phyloP scores from a whole-genome alignment of 2,888 invertebrate genomes.

The Caenorhabditis sp. region DNA sequence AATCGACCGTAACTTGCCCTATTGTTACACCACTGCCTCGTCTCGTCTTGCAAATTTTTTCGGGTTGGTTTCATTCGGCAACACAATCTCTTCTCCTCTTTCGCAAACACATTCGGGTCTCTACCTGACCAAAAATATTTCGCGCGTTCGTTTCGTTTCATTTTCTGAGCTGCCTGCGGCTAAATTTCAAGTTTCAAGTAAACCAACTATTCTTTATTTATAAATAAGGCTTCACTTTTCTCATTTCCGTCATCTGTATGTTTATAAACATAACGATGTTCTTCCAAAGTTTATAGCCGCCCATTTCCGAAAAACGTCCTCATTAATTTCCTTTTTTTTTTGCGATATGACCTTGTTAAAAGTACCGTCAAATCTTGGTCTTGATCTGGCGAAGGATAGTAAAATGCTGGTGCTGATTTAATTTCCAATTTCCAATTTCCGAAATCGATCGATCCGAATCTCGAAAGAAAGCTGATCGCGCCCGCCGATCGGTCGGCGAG shows the following conservation, averaged over 20 bases:
- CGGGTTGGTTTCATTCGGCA: slow-evolving; percentile 43
- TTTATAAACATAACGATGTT: slow-evolving; percentile 4
- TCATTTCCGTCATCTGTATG: not conserved
- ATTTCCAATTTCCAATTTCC: not conserved
- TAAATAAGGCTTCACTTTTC: not conserved
- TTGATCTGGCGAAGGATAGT: not conserved
- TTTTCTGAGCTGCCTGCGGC: not conserved
- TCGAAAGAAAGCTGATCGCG: slow-evolving; percentile 36
- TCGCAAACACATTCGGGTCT: slow-evolving; percentile 33
- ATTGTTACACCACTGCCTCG: slow-evolving; percentile 26
- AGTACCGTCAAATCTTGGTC: not conserved
- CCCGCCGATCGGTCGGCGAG: slow-evolving; percentile 36
- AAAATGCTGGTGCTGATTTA: slow-evolving; percentile 1
- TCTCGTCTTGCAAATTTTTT: slow-evolving; percentile 8
- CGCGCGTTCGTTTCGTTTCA: slow-evolving; percentile 8
- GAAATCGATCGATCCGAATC: slow-evolving; percentile 51
- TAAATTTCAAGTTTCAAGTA: too few species aligned
- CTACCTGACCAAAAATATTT: slow-evolving; percentile 5
- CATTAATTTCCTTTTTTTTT: not conserved
- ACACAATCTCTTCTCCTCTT: slow-evolving; percentile 39
- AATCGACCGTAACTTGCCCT: slow-evolving; percentile 42
- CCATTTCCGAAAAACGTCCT: too few species aligned
- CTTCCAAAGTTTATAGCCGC: too few species aligned
- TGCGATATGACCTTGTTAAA: not conserved
- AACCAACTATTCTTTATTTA: not conserved